Conservation (phyloP, 2,797 vertebrate species). For the Bradypus variegatus region DNA sequence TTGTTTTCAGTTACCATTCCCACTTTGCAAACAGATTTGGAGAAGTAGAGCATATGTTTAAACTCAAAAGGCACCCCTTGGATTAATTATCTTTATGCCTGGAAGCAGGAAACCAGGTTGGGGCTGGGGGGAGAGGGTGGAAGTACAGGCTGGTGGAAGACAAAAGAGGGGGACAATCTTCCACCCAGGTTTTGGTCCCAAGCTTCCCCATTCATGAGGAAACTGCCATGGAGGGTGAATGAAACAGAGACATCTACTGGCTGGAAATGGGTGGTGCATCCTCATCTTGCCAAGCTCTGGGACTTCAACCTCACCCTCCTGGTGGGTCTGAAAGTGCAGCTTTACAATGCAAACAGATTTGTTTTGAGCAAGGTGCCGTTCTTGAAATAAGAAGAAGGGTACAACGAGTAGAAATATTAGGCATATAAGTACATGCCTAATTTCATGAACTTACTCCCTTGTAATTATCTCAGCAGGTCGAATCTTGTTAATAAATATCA, state of each 20-base stretch:
- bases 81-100: background rate
- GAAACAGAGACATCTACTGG: conserved; percentile 72
- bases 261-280: background rate
- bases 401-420: background rate
- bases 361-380: background rate
- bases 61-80: background rate
- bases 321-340: background rate
- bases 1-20: conserved; percentile 8
- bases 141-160: background rate
- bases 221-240: conserved; percentile 51
- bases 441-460: background rate
- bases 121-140: background rate
- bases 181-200: background rate
- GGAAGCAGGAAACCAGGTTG: background rate
- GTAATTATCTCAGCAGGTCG: background rate
- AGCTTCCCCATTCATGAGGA: conserved; percentile 37
- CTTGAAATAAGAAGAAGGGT: background rate
- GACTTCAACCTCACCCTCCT: fast-evolving
- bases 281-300: background rate
- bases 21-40: conserved; percentile 7
- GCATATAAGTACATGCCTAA: background rate
- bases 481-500: conserved; percentile 18
- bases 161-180: background rate
- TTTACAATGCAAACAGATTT: background rate
- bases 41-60: background rate